phyloP scores from a whole-genome alignment of 2,113 vertebrate species.

The Oostethus manadensis region DNA sequence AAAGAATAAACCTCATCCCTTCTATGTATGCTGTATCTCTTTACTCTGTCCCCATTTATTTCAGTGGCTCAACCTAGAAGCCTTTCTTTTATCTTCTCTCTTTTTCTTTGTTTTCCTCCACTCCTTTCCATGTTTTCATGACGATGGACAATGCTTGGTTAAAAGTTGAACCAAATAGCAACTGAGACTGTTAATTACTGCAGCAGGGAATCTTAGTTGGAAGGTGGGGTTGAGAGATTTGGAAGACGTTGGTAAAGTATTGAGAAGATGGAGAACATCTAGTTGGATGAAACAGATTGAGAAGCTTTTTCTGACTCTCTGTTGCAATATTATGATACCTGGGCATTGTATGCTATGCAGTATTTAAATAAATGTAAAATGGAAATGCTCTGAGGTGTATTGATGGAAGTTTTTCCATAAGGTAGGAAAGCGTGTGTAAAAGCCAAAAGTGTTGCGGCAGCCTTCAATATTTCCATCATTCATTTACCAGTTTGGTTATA shows the following conservation, averaged over 20 bases:
- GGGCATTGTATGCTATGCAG: slow-evolving; percentile 52
- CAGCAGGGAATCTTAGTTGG: slow-evolving; percentile 17
- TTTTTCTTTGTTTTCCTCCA: slow-evolving; percentile 26
- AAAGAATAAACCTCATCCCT: slow-evolving; percentile 81
- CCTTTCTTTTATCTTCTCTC: slow-evolving; percentile 37
- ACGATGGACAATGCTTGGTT: slow-evolving; percentile 22
- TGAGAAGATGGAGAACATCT: slow-evolving; percentile 16
- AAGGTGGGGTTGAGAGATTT: slow-evolving; percentile 20
- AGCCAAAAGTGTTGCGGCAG: neutral
- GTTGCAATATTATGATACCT: slow-evolving; percentile 32
- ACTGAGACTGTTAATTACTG: slow-evolving; percentile 34
- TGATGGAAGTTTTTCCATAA: neutral
- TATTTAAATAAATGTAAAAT: slow-evolving; percentile 61
- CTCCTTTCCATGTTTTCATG: slow-evolving; percentile 13
- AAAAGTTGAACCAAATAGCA: slow-evolving; percentile 36
- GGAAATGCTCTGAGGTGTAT: slow-evolving; percentile 39
- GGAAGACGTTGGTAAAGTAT: slow-evolving; percentile 31
- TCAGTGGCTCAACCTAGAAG: slow-evolving; percentile 46
- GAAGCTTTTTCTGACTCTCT: slow-evolving; percentile 6
- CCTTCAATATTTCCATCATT: neutral
- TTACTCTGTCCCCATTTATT: slow-evolving; percentile 60
- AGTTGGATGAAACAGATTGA: slow-evolving; percentile 29
- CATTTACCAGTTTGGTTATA: neutral
- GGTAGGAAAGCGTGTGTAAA: neutral
- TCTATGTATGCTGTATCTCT: slow-evolving; percentile 69